These are phyloP conservation scores for Byasa hedistus DNA, from an alignment of 2,888 invertebrate genomes.

Conservation along the genomic window DNA sequence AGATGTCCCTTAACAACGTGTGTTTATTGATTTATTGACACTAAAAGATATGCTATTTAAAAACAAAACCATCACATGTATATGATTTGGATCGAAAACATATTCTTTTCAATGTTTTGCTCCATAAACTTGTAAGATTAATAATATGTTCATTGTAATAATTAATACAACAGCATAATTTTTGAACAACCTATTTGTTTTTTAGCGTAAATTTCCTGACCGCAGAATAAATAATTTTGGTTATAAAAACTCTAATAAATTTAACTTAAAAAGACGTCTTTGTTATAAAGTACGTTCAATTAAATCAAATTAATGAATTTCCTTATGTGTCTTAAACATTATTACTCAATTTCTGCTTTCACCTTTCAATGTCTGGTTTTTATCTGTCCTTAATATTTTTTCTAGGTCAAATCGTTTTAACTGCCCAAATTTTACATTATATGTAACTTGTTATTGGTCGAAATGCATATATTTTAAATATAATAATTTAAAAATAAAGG, in stretches of 20 bases:
- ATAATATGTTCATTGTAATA: too few species aligned
- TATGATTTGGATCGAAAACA: neutral
- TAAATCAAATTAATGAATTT: neutral
- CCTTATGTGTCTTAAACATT: neutral
- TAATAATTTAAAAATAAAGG: too few species aligned
- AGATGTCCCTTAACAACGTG: conserved; percentile 25
- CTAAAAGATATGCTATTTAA: conserved; percentile 12
- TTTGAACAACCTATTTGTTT: too few species aligned
- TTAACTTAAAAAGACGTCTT: too few species aligned
- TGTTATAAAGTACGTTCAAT: neutral
- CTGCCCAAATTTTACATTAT: neutral
- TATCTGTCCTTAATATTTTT: neutral
- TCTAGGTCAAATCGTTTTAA: neutral
- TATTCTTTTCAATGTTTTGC: neutral
- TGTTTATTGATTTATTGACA: conserved; percentile 23
- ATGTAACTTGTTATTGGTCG: neutral
- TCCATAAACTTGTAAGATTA: neutral
- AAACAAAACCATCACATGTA: conserved; percentile 11
- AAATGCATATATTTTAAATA: neutral
- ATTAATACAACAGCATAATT: too few species aligned
- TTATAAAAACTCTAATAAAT: too few species aligned
- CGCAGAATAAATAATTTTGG: too few species aligned
- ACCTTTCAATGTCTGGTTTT: neutral
- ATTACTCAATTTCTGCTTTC: conserved; percentile 1
- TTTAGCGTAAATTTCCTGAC: too few species aligned